Evolutionary conservation across 2,113 vertebrate species (phyloP).

Genomic region (Chaetura pelagica): DNA sequence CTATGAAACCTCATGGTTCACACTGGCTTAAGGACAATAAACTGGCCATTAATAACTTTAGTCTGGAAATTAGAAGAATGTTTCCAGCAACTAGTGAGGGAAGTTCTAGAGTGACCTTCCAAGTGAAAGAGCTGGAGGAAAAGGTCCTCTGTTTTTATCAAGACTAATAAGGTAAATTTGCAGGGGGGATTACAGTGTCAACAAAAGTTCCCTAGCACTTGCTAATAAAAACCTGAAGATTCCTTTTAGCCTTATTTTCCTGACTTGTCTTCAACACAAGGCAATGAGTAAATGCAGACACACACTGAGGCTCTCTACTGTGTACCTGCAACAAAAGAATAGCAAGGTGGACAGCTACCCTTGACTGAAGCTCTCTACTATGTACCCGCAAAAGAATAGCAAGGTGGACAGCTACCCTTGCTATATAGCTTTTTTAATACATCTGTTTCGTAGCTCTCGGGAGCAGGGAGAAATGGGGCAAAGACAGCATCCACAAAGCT

Average conservation of each 20-base stretch:
- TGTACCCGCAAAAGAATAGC: neutral
- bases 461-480: neutral
- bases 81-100: neutral
- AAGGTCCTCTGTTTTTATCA: neutral
- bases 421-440: neutral
- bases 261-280: neutral
- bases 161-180: neutral
- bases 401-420: neutral
- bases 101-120: constrained; percentile 17
- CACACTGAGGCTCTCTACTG: neutral
- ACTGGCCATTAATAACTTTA: constrained; percentile 14
- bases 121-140: constrained; percentile 18
- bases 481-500: neutral
- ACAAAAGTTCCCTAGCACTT: neutral
- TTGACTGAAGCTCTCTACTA: neutral
- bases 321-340: neutral
- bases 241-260: neutral
- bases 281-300: neutral
- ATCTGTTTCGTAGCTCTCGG: neutral
- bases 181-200: neutral
- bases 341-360: neutral
- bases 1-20: neutral
- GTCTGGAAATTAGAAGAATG: constrained; percentile 42
- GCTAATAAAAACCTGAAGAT: neutral
- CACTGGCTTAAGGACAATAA: constrained; percentile 18